Percentiles rank a stretch among this genome's conserved stretches.
phyloP scores from a whole-genome alignment of 37 sponge, comb jelly and placozoan genomes.

The Theonella swinhoei region DNA sequence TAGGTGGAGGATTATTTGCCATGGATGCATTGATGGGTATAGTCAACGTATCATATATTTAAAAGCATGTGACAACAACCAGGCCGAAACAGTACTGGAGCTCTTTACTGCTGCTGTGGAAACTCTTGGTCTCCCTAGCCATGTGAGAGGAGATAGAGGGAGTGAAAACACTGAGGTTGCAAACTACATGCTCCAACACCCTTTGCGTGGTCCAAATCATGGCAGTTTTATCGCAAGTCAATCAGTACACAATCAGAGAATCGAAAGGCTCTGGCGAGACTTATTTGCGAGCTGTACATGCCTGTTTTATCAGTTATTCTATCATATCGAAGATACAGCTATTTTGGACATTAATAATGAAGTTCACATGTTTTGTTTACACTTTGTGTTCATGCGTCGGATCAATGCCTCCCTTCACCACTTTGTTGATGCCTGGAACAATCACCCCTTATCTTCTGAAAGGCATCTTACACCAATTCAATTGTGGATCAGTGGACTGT shows the following conservation, averaged over 20 bases:
- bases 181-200: slow-evolving; percentile 14
- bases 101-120: slow-evolving; percentile 16
- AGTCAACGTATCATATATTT: slow-evolving; percentile 23
- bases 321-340: slow-evolving; percentile 36
- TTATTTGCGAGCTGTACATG: slow-evolving; percentile 11
- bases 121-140: slow-evolving; percentile 21
- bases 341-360: slow-evolving; percentile 24
- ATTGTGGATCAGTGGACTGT: slow-evolving; percentile 21
- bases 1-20: slow-evolving; percentile 23
- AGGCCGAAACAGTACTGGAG: slow-evolving; percentile 23
- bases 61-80: slow-evolving; percentile 6
- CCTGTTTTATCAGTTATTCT: slow-evolving; percentile 40
- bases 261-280: slow-evolving; percentile 67
- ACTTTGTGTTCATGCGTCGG: slow-evolving; percentile 42
- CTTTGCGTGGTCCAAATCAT: slow-evolving; percentile 11
- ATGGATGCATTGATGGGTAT: slow-evolving; percentile 32
- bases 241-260: slow-evolving; percentile 69
- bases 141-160: slow-evolving; percentile 24
- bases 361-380: slow-evolving; percentile 40
- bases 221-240: slow-evolving; percentile 42
- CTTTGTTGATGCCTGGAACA: slow-evolving; percentile 41
- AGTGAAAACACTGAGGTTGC: slow-evolving; percentile 25
- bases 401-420: slow-evolving; percentile 26
- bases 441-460: slow-evolving; percentile 35
- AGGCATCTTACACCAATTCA: slow-evolving; percentile 36